Conservation (phyloP, 2,888 invertebrate species). For the Spicauda simplicius region DNA sequence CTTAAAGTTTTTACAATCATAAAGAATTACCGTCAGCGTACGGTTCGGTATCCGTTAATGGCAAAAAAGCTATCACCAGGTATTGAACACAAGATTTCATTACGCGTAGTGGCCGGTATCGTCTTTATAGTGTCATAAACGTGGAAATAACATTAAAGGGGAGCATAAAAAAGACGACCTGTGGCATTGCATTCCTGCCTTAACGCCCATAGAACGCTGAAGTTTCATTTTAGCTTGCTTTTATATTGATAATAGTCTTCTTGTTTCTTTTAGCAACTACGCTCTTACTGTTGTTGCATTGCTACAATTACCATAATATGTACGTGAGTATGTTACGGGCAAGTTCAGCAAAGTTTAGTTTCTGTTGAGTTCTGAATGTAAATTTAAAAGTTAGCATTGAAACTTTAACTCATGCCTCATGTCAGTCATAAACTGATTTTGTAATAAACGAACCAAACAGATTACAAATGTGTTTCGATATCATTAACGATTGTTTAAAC, state of each 20-base stretch:
- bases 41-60: constrained; percentile 40
- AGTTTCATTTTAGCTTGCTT: constrained; percentile 56
- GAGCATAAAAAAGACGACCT: constrained; percentile 80
- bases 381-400: no score
- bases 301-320: constrained; percentile 4
- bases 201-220: constrained; percentile 56
- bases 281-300: constrained; percentile 7
- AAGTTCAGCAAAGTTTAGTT: not conserved
- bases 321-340: not conserved
- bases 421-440: no score
- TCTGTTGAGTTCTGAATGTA: not conserved
- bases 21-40: not conserved
- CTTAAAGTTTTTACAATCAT: constrained; percentile 15
- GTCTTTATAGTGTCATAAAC: constrained; percentile 83
- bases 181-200: constrained; percentile 76
- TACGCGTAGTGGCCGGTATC: constrained; percentile 83
- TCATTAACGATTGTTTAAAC: no score
- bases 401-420: no score
- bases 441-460: no score
- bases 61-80: constrained; percentile 57
- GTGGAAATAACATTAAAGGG: constrained; percentile 80
- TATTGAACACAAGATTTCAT: constrained; percentile 83
- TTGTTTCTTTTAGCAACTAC: constrained; percentile 19
- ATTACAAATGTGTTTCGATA: no score
- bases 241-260: constrained; percentile 49